A percentile compares a stretch with the other conserved stretches of the same genome.
Conservation (phyloP, 2,113 vertebrate genomes). For the Syrmaticus mikado region DNA sequence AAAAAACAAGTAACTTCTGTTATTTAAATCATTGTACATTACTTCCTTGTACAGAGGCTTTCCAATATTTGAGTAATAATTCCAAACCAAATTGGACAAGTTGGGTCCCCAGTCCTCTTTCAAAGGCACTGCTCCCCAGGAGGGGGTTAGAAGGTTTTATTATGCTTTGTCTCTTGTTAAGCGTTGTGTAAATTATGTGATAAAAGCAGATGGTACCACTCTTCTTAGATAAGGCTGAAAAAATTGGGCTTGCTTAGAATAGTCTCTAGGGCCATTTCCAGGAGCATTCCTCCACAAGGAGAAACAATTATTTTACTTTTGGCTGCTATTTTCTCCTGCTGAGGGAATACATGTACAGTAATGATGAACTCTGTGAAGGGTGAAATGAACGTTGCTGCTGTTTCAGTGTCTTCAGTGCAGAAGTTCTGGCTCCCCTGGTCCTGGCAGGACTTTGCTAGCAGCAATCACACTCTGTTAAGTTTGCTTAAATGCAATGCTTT, state of each 20-base stretch:
- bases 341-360: not conserved
- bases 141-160: slow-evolving; percentile 16
- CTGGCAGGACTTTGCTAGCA: not conserved
- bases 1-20: not conserved
- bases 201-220: slow-evolving; percentile 25
- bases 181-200: slow-evolving; percentile 38
- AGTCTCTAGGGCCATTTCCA: slow-evolving; percentile 25
- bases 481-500: not conserved
- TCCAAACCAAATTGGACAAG: not conserved
- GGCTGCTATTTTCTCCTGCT: slow-evolving; percentile 6
- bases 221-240: not conserved
- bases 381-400: not conserved
- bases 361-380: slow-evolving; percentile 13
- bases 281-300: slow-evolving; percentile 4
- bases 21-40: not conserved
- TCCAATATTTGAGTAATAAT: not conserved
- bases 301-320: slow-evolving; percentile 42
- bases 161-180: not conserved
- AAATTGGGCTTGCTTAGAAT: slow-evolving; percentile 36
- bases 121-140: slow-evolving; percentile 18
- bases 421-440: not conserved
- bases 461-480: not conserved
- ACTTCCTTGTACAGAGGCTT: not conserved
- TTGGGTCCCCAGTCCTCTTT: slow-evolving; percentile 4
- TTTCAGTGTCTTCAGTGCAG: not conserved